Evolutionary conservation across 2,797 vertebrate species (phyloP).

Genomic region (Hyperoplus lanceolatus): DNA sequence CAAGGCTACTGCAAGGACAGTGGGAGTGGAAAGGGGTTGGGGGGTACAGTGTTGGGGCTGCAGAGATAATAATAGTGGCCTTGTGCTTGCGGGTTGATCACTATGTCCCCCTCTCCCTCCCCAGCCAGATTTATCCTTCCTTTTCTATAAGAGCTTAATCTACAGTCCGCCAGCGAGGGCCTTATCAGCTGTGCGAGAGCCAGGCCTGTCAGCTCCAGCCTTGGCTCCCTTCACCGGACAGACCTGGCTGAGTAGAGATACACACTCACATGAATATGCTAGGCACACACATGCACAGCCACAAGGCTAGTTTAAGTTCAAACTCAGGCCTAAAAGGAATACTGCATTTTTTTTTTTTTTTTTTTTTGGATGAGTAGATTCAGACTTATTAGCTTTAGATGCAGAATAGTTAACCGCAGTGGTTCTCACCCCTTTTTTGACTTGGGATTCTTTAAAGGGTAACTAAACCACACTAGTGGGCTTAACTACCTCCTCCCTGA

Average conservation of each 20-base stretch:
- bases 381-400: not conserved
- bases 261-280: constrained; percentile 23
- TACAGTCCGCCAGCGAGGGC: constrained; percentile 59
- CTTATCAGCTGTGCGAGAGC: constrained; percentile 69
- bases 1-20: constrained; percentile 44
- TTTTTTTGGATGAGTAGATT: constrained; percentile 7
- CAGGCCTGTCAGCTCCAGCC: constrained; percentile 49
- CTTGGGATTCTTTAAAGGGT: not conserved
- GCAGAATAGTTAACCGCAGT: not conserved
- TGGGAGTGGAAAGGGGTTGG: constrained; percentile 24
- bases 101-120: constrained; percentile 27
- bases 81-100: constrained; percentile 40
- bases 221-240: constrained; percentile 52
- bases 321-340: constrained; percentile 12
- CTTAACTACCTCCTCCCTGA: too few relatives aligned
- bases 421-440: not conserved
- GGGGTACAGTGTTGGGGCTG: constrained; percentile 35
- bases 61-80: constrained; percentile 53
- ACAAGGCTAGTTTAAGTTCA: constrained; percentile 49
- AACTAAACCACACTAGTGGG: too few relatives aligned
- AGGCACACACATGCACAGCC: constrained; percentile 9
- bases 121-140: constrained; percentile 58
- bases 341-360: constrained; percentile 5
- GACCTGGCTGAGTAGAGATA: constrained; percentile 47
- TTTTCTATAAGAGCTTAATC: constrained; percentile 70